phyloP scores from a whole-genome alignment of 1,140 invertebrate genomes.

The Yoshiicerus persimilis region DNA sequence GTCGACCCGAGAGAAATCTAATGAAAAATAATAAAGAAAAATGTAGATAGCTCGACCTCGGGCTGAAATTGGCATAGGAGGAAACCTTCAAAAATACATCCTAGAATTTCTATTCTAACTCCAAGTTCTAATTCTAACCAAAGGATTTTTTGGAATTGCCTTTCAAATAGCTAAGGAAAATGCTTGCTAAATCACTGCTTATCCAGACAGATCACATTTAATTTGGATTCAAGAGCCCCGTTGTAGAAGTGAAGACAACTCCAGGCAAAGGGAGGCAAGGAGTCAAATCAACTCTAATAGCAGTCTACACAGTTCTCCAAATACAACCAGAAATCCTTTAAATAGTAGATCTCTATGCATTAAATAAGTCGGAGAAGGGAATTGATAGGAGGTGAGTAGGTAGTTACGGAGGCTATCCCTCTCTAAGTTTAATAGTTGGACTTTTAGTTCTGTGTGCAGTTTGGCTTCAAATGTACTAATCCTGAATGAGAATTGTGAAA shows the following conservation, averaged over 20 bases:
- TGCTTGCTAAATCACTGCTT: slow-evolving; percentile 16
- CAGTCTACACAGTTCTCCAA: not conserved
- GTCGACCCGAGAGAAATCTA: not conserved
- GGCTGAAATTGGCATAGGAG: not conserved
- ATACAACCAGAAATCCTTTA: not conserved
- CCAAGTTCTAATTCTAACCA: no score
- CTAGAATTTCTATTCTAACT: not conserved
- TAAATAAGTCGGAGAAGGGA: not conserved
- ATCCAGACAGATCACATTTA: slow-evolving; percentile 25
- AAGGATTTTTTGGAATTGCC: not conserved
- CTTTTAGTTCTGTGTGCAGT: not conserved
- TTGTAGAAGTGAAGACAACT: not conserved
- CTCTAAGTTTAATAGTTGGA: not conserved
- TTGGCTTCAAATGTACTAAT: slow-evolving; percentile 11
- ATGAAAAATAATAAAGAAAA: slow-evolving; percentile 14
- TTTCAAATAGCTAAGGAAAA: not conserved
- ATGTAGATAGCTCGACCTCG: not conserved
- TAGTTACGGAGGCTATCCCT: not conserved
- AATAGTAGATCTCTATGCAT: not conserved
- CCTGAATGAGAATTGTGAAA: not conserved
- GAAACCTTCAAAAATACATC: not conserved
- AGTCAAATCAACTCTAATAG: not conserved
- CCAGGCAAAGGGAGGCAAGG: not conserved
- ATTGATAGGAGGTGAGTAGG: not conserved
- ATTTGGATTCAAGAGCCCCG: not conserved